A percentile compares a stretch with the other conserved stretches of the same genome.
Evolutionary conservation across 2,888 invertebrate genomes (phyloP).

Genomic region (Heliconius ismenius): DNA sequence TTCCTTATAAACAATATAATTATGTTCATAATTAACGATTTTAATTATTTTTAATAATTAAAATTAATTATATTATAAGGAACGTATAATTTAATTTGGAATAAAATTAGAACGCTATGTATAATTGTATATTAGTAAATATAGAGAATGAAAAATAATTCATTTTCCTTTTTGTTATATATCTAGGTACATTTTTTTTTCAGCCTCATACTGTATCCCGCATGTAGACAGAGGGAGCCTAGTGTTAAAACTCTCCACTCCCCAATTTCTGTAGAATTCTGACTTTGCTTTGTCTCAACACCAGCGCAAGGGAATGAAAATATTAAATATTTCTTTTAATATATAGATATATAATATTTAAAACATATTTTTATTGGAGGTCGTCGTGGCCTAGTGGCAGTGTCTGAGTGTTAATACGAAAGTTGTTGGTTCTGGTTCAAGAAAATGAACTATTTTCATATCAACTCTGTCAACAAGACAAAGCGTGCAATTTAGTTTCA

Average conservation of each 20-base stretch:
- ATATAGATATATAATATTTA: not conserved
- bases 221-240: too few species aligned
- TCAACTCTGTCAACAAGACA: not conserved
- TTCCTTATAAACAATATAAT: not conserved
- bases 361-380: too few species aligned
- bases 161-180: too few species aligned
- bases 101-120: not conserved
- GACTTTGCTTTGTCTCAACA: too few species aligned
- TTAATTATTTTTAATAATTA: slow-evolving; percentile 1
- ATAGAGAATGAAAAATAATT: not conserved
- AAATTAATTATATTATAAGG: not conserved
- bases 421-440: not conserved
- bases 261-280: too few species aligned
- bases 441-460: not conserved
- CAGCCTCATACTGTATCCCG: too few species aligned
- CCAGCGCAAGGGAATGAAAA: too few species aligned
- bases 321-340: too few species aligned
- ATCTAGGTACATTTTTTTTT: too few species aligned
- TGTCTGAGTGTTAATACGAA: too few species aligned
- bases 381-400: too few species aligned
- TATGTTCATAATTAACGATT: not conserved
- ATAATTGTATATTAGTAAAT: not conserved
- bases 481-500: not conserved
- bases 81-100: not conserved
- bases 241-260: too few species aligned